Percentiles rank a stretch among this genome's conserved stretches.
phyloP scores from a whole-genome alignment of 2,113 vertebrate genomes.

The Salminus brasiliensis region DNA sequence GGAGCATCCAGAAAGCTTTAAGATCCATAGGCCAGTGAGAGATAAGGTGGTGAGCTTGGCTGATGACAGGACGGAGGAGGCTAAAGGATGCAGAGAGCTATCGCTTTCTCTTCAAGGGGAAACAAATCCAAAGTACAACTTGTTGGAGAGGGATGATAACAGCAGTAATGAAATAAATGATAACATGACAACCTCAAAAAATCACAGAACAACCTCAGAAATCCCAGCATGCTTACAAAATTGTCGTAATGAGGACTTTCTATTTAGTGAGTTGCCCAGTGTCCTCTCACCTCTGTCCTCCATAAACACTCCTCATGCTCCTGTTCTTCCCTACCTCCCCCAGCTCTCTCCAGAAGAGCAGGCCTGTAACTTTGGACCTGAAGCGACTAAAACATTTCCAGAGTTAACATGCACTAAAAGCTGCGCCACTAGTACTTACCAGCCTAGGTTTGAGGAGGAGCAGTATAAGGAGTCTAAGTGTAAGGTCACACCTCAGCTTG shows the following conservation, averaged over 20 bases:
- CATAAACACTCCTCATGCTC: neutral
- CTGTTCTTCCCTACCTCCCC: conserved; percentile 17
- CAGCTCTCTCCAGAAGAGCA: conserved; percentile 46
- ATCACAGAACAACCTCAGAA: neutral
- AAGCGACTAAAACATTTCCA: conserved; percentile 61
- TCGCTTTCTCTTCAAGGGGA: conserved; percentile 39
- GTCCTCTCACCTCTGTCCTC: neutral
- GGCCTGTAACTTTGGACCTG: conserved; percentile 32
- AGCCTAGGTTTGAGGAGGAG: neutral
- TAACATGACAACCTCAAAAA: neutral
- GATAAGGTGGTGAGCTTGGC: conserved; percentile 50
- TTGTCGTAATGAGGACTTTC: neutral
- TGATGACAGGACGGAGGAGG: conserved; percentile 60
- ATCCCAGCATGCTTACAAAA: conserved; percentile 1
- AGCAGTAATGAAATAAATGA: neutral
- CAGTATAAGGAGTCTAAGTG: conserved; percentile 9
- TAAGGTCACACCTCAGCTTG: conserved; percentile 1
- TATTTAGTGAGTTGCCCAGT: neutral
- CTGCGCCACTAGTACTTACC: conserved; percentile 24
- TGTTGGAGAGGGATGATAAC: neutral
- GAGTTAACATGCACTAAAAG: conserved; percentile 53
- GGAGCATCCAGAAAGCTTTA: conserved; percentile 7
- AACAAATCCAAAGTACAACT: neutral
- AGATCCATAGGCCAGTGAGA: conserved; percentile 36
- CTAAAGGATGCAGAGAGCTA: conserved; percentile 45